phyloP scores from a whole-genome alignment of 2,113 vertebrate species.

The Sebastes fasciatus region DNA sequence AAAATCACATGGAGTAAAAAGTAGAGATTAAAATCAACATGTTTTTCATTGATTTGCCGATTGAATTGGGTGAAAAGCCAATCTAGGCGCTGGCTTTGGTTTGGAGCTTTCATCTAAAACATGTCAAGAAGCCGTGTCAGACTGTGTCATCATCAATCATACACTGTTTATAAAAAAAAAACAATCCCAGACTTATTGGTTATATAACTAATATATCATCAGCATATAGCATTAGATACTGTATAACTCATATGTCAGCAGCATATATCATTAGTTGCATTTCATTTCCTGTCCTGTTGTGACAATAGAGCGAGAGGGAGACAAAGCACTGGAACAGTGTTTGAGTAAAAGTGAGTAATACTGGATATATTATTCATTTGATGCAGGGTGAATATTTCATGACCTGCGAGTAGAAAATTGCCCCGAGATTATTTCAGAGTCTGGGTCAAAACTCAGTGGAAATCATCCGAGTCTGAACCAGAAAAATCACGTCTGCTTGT shows the following conservation, averaged over 20 bases:
- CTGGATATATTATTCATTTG: conserved; percentile 69
- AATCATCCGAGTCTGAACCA: conserved; percentile 55
- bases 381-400: conserved; percentile 72
- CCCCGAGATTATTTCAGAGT: conserved; percentile 68
- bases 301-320: conserved; percentile 34
- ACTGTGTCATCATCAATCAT: conserved; percentile 24
- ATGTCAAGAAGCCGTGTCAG: conserved; percentile 30
- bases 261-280: conserved; percentile 18
- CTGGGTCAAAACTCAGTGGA: conserved; percentile 71
- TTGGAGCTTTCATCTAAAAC: conserved; percentile 23
- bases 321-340: conserved; percentile 33
- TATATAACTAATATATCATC: conserved; percentile 43
- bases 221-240: conserved; percentile 11
- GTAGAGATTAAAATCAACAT: background rate
- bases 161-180: conserved; percentile 1
- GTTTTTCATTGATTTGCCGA: background rate
- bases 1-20: background rate
- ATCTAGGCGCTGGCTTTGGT: background rate
- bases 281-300: conserved; percentile 33
- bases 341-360: conserved; percentile 59
- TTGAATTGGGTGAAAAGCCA: background rate
- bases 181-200: background rate
- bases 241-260: conserved; percentile 40
- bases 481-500: conserved; percentile 26
- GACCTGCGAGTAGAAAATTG: conserved; percentile 43